Base-by-base conservation (phyloP, 2,888 invertebrate species). In the Cacoxenus indagator region DNA sequence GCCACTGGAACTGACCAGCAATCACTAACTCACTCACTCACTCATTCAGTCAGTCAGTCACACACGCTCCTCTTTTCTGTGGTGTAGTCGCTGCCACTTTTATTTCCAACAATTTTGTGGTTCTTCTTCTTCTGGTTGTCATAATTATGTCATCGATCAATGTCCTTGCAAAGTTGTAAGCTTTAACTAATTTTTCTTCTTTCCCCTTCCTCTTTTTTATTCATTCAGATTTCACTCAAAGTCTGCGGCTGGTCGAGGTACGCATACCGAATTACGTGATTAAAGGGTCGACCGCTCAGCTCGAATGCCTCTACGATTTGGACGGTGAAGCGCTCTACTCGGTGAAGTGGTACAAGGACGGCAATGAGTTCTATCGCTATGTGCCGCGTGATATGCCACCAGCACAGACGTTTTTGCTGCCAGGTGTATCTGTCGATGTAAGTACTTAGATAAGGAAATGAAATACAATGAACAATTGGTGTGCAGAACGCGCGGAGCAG, bases 331-430 rank as follows among this genome's bases (percentile, higher is more conserved):
- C 92, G 65, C 90, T 96, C 61, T 96, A 96, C 88, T 95, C 95
- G 55, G 95, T 96, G 84, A 96, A 96, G 90, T 96, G 96, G 96
- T 96, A 96, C 90, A 96, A 95, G 88, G 95, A 95, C 86, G 95
- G 95, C 79, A 92, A 94, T 87, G 96, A 96, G 89, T 95, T 96
- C 90, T 96, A 94, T 90, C 91, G 96, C 78, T 95, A 93, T 88
- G 93, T 95, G 77, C 96, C 96, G 14, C 90, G 93, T 67, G 95
- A 96, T 87, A 91, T 91, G 84, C 95, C 96, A 73, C 94, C 94
- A 22, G 92, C 93, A 62, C 93, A 94, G 87, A 92, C 93, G 78
- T 95, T 96, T 86, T 90, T 91, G 51, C 89, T 95, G 78, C 93
- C 94, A 5, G 96, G 96, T 82, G 93, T 96, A 73, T 92, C 92